phyloP scores from a whole-genome alignment of 1,140 invertebrate species.

The Sycophaga agraensis region DNA sequence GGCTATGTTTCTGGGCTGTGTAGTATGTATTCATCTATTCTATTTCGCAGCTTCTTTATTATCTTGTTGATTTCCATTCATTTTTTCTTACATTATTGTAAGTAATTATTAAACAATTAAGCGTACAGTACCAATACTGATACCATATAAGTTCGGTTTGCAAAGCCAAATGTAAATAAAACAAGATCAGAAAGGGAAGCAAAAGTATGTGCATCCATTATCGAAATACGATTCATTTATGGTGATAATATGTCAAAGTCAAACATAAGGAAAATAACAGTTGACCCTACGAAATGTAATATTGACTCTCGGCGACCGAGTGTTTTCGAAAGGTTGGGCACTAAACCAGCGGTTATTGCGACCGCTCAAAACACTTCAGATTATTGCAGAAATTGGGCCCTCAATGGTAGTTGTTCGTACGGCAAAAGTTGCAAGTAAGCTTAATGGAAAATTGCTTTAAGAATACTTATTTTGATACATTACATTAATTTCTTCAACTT shows the following conservation, averaged over 20 bases:
- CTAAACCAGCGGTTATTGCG: slow-evolving; percentile 64
- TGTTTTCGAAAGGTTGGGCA: slow-evolving; percentile 78
- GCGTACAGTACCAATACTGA: no score
- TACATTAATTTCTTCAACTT: neutral
- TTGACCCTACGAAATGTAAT: slow-evolving; percentile 71
- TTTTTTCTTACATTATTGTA: no score
- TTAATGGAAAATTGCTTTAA: no score
- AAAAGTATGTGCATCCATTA: slow-evolving; percentile 53
- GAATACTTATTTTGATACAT: no score
- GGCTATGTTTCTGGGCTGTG: no score
- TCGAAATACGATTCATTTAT: slow-evolving; percentile 54
- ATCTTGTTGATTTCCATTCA: neutral
- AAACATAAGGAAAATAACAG: slow-evolving; percentile 76
- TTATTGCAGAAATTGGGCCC: slow-evolving; percentile 74
- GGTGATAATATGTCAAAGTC: slow-evolving; percentile 73
- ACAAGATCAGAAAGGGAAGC: slow-evolving; percentile 11
- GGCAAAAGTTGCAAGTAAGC: slow-evolving; percentile 71
- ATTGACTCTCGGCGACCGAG: slow-evolving; percentile 67
- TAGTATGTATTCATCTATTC: no score
- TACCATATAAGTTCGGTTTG: no score
- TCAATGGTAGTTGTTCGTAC: slow-evolving; percentile 73
- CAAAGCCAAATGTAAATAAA: slow-evolving; percentile 15
- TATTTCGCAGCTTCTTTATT: neutral
- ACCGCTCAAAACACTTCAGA: slow-evolving; percentile 57
- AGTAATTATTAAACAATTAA: no score